These are phyloP conservation scores for Eidolon helvum DNA, from an alignment of 2,113 vertebrate genomes.

Conservation along the genomic window DNA sequence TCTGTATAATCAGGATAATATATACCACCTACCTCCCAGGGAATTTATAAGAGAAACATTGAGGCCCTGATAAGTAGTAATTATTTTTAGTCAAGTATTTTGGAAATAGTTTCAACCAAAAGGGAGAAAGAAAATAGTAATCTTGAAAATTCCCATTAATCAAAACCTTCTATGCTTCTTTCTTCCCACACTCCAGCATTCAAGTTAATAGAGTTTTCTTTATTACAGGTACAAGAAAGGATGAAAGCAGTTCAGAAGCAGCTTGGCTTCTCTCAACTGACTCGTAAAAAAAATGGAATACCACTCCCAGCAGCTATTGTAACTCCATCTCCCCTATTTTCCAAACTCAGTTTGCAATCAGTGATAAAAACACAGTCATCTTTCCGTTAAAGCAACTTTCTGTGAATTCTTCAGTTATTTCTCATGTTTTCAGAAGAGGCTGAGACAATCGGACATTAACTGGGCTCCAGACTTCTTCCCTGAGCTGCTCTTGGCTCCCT, in stretches of 20 bases:
- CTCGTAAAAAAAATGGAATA: neutral
- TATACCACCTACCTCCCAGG: neutral
- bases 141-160: conserved; percentile 24
- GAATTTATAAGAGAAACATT: neutral
- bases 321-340: neutral
- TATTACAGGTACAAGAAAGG: conserved; percentile 25
- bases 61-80: neutral
- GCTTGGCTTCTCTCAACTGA: conserved; percentile 8
- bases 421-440: neutral
- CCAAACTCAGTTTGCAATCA: conserved; percentile 22
- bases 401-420: conserved; percentile 35
- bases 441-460: neutral
- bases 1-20: conserved; percentile 27
- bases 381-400: neutral
- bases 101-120: conserved; percentile 18
- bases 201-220: conserved; percentile 22
- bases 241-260: conserved; percentile 4
- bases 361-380: neutral
- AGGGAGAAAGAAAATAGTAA: neutral
- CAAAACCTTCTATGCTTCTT: neutral
- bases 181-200: neutral
- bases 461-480: neutral
- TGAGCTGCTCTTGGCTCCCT: neutral
- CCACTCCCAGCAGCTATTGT: neutral
- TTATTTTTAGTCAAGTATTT: neutral